phyloP scores from a whole-genome alignment of 2,888 invertebrate species.

The Cyrtodaria siliqua region DNA sequence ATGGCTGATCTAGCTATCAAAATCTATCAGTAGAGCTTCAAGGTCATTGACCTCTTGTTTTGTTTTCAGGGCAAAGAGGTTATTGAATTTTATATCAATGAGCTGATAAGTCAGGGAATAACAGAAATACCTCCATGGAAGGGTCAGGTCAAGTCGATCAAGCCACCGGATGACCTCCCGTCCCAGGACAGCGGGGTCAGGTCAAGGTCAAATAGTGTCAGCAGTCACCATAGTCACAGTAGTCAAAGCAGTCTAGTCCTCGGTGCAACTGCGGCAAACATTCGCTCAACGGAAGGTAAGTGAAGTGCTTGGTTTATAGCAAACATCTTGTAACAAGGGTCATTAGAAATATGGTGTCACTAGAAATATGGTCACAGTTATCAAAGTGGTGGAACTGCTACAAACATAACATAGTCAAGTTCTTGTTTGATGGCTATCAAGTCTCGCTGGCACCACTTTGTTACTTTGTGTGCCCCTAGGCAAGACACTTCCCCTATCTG shows the following conservation, averaged over 20 bases:
- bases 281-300: conserved; percentile 54
- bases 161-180: conserved; percentile 71
- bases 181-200: conserved; percentile 79
- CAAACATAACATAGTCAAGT: no score
- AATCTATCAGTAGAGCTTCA: no score
- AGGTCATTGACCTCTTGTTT: no score
- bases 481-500: no score
- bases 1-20: no score
- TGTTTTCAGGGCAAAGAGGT: conserved; percentile 94
- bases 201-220: conserved; percentile 78
- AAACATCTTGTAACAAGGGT: no score
- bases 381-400: no score
- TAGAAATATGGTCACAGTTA: no score
- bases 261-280: conserved; percentile 85
- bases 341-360: no score
- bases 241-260: conserved; percentile 83
- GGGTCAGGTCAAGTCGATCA: conserved; percentile 29
- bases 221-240: conserved; percentile 67
- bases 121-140: conserved; percentile 90
- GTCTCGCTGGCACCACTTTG: no score
- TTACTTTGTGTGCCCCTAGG: no score
- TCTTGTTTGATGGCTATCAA: no score
- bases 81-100: conserved; percentile 94
- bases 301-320: not conserved
- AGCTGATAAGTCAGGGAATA: conserved; percentile 92